Base-by-base conservation (phyloP, 2,113 vertebrate genomes). In the Peromyscus leucopus region DNA sequence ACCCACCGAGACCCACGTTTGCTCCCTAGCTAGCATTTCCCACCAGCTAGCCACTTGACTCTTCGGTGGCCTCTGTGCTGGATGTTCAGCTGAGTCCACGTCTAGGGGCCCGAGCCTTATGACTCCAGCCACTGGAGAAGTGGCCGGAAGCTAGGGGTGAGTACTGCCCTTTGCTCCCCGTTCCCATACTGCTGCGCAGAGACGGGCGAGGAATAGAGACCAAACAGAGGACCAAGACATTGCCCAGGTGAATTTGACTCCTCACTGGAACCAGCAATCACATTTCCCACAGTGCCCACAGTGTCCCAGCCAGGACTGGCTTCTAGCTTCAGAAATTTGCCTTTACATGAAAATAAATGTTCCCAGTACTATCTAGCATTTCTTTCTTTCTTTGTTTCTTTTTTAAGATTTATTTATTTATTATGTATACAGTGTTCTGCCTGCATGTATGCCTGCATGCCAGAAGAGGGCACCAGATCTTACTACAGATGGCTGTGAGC, bases 171-270 rank as follows among this genome's bases (percentile, higher is more conserved):
- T 24, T 36, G 74, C 21, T 42, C 95, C 19, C 16, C 31, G 6
- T 82, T 75, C 87, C 82, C 9, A 57, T 26, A 46, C 12, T 86
- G 88, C 36, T 95, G 46, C 42, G 89, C 55, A 89, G 89, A 79
- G 10, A 36, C 2, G 39, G 4, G 36, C 11, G 19, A 78, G 12
- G 39, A 72, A 31, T 33, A 51, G 36, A 61, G 48, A 31, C 36
- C 80, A 59, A 48, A 36, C 65, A 55, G 1, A 48, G 42, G 16
- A 48, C 26, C 46, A 59, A 71, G 91, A 85, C 59, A 51, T 61
- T 55, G 26, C 13, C 24, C 46, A 86, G 79, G 83, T 31, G 57
- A 82, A 88, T 59, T 22, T 92, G 28, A 76, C 15, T 5, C 39
- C 74, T 79, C 26, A 17, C 7, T 21, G 79, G 36, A 83, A 57